These are phyloP conservation scores for Ageneiosus marmoratus DNA, from an alignment of 2,113 vertebrate species.

Conservation along the genomic window DNA sequence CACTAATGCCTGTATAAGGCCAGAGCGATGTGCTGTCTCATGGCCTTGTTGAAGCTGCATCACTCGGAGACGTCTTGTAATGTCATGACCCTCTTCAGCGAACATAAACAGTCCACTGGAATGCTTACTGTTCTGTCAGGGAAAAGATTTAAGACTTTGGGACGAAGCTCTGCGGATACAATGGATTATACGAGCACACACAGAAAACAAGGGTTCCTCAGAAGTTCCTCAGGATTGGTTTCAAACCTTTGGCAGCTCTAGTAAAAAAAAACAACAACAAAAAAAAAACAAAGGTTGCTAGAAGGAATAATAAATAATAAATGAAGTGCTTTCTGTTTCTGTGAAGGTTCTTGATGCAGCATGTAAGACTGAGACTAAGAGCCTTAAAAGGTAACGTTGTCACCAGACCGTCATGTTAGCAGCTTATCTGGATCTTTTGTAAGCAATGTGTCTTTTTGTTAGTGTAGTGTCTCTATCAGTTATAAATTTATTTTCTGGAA, in stretches of 20 bases:
- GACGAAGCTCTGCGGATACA: not conserved
- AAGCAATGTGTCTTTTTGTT: not conserved
- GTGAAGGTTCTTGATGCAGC: not conserved
- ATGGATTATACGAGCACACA: not conserved
- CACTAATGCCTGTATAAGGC: slow-evolving; percentile 32
- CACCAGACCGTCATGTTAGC: not conserved
- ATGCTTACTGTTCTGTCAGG: slow-evolving; percentile 20
- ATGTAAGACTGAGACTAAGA: too few relatives aligned
- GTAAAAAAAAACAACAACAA: not conserved
- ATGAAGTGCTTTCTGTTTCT: not conserved
- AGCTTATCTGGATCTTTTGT: not conserved
- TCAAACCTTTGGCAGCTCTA: not conserved
- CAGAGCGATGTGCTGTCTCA: slow-evolving; percentile 6
- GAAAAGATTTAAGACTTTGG: not conserved
- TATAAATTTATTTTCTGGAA: not conserved
- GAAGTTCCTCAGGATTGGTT: too few relatives aligned
- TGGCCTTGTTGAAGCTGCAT: slow-evolving; percentile 29
- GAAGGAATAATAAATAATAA: not conserved
- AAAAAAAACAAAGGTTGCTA: not conserved
- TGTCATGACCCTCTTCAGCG: slow-evolving; percentile 27
- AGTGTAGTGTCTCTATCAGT: not conserved
- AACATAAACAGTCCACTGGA: slow-evolving; percentile 42
- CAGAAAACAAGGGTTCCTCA: not conserved
- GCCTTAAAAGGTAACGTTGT: too few relatives aligned
- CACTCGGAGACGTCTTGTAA: slow-evolving; percentile 38